Conservation (phyloP, 2,888 invertebrate species). For the Cephus pygmeus region DNA sequence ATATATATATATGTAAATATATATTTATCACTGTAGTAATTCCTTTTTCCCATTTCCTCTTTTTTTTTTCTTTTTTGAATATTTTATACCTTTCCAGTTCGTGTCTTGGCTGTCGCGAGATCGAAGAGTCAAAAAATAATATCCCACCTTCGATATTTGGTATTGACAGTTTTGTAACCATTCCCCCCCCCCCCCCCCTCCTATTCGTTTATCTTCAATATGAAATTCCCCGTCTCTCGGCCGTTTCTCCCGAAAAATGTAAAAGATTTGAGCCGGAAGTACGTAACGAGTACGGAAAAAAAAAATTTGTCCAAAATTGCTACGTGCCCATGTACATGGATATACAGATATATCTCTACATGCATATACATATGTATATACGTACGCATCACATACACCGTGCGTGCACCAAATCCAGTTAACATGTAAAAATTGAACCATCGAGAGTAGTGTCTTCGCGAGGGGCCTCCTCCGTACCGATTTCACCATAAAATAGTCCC, state of each 20-base stretch:
- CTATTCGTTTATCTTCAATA: not conserved
- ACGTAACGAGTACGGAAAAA: not conserved
- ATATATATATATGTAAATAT: not conserved
- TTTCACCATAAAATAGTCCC: not conserved
- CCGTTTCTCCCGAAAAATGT: not conserved
- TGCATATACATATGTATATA: slow-evolving; percentile 17
- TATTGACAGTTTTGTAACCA: not conserved
- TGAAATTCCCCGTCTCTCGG: not conserved
- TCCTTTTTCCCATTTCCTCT: not conserved
- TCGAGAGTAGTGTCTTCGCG: not conserved
- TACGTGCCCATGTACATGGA: slow-evolving; percentile 19
- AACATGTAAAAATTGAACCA: not conserved
- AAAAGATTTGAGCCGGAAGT: not conserved
- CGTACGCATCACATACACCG: slow-evolving; percentile 3
- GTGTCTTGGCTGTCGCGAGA: not conserved
- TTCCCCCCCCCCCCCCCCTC: too few species aligned
- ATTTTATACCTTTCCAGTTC: not conserved
- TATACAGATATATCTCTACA: slow-evolving; percentile 23
- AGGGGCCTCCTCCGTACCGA: not conserved
- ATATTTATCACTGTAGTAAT: not conserved
- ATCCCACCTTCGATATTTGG: not conserved
- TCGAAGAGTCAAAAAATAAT: not conserved
- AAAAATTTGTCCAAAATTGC: slow-evolving; percentile 5
- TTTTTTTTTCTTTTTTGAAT: not conserved
- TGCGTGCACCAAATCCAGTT: not conserved